These are phyloP conservation scores for Teinopalpus imperialis DNA, from an alignment of 2,888 invertebrate genomes.

Conservation along the genomic window DNA sequence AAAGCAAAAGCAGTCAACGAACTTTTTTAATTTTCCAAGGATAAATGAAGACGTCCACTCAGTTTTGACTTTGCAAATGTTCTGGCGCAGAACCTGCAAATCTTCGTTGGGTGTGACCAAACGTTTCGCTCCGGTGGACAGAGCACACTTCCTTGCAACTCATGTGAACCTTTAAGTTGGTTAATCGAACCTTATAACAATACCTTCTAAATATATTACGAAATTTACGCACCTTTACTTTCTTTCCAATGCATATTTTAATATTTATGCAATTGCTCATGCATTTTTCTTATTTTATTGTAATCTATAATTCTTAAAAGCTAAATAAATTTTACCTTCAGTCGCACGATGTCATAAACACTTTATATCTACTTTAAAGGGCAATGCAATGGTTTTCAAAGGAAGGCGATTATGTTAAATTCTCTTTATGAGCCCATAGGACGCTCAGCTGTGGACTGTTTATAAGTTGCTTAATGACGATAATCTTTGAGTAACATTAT, in stretches of 20 bases:
- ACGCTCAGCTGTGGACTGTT: no score
- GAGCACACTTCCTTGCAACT: slow-evolving; percentile 57
- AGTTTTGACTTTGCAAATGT: slow-evolving; percentile 64
- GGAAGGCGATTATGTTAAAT: no score
- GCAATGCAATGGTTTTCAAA: no score
- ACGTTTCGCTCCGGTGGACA: slow-evolving; percentile 52
- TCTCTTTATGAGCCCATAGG: no score
- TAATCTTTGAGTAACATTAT: no score
- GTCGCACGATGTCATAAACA: no score
- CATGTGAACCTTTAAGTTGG: slow-evolving; percentile 64
- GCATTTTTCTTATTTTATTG: no score
- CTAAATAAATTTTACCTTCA: no score
- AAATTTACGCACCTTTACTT: not conserved
- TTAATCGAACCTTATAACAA: slow-evolving; percentile 47
- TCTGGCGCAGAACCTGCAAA: slow-evolving; percentile 66
- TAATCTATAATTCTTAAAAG: no score
- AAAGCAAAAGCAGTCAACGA: slow-evolving; percentile 28
- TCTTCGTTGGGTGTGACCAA: slow-evolving; percentile 62
- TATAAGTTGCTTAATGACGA: no score
- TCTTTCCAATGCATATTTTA: not conserved
- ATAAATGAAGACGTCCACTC: slow-evolving; percentile 56
- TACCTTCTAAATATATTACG: slow-evolving; percentile 7
- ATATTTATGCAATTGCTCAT: no score
- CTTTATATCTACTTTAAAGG: no score
- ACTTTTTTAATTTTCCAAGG: slow-evolving; percentile 42